Evolutionary conservation across 2,113 vertebrate genomes (phyloP).

Genomic region (Leptocoma aspasia): DNA sequence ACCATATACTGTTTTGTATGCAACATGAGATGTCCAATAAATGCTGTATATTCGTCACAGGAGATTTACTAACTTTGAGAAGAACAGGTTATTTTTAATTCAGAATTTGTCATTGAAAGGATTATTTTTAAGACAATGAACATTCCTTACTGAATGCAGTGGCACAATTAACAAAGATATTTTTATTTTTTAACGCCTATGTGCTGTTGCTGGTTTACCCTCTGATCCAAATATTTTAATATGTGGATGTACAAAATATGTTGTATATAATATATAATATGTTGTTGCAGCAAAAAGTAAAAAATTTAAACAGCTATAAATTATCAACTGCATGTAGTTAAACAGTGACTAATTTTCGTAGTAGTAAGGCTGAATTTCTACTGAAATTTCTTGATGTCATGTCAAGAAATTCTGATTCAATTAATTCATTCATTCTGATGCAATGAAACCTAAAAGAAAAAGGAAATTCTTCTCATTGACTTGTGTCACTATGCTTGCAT

Average conservation of each 20-base stretch:
- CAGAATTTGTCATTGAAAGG: neutral
- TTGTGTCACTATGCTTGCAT: neutral
- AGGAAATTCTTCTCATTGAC: neutral
- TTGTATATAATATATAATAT: no score
- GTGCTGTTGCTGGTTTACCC: constrained; percentile 75
- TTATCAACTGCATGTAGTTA: constrained; percentile 71
- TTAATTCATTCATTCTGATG: no score
- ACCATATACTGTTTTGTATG: neutral
- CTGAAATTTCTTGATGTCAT: constrained; percentile 82
- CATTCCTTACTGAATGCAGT: constrained; percentile 72
- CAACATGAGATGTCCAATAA: neutral
- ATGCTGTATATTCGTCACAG: neutral
- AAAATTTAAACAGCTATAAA: constrained; percentile 71
- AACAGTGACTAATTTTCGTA: constrained; percentile 78
- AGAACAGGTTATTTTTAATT: neutral
- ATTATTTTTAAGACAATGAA: neutral
- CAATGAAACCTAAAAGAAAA: constrained; percentile 71
- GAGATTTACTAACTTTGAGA: neutral
- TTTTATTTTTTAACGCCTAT: constrained; percentile 77
- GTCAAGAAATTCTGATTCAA: no score
- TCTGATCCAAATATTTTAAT: constrained; percentile 78
- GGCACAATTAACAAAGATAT: constrained; percentile 75
- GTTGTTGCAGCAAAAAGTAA: constrained; percentile 72
- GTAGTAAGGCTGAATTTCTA: constrained; percentile 76
- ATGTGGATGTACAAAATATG: constrained; percentile 71